Percentiles rank a stretch among this genome's conserved stretches.
phyloP scores from a whole-genome alignment of 2,797 vertebrate genomes.

The Toxotes lorentzi region DNA sequence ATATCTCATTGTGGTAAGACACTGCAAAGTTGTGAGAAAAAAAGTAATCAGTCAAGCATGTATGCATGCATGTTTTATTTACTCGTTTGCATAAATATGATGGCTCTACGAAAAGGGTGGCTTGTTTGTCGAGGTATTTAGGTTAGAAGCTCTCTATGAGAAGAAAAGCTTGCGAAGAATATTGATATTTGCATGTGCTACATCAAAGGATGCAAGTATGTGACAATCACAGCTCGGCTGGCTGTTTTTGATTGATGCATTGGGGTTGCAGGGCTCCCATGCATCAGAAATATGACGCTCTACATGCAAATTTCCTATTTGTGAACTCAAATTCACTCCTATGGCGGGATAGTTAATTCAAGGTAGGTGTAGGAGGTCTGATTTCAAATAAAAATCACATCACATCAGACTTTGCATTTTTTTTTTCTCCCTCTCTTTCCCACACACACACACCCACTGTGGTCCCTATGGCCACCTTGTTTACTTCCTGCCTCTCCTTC shows the following conservation, averaged over 20 bases:
- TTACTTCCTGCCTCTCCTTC: constrained; percentile 54
- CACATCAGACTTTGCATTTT: neutral
- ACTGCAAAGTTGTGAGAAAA: constrained; percentile 30
- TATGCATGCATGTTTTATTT: constrained; percentile 45
- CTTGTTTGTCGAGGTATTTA: constrained; percentile 57
- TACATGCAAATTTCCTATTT: neutral
- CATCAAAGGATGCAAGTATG: constrained; percentile 40
- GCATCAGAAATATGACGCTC: neutral
- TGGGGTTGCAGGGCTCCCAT: constrained; percentile 27
- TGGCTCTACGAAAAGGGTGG: constrained; percentile 14
- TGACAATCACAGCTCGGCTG: constrained; percentile 3
- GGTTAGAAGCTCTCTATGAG: constrained; percentile 35
- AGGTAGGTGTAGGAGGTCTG: neutral
- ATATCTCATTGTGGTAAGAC: constrained; percentile 36
- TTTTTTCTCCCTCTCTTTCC: neutral
- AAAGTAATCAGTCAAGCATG: constrained; percentile 54
- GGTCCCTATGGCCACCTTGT: constrained; percentile 52
- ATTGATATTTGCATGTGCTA: constrained; percentile 25
- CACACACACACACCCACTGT: neutral
- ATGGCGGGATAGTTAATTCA: neutral
- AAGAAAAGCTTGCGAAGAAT: constrained; percentile 8
- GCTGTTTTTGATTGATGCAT: constrained; percentile 47
- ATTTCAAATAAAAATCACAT: neutral
- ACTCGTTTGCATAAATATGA: constrained; percentile 59
- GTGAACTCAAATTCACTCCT: constrained; percentile 21